Evolutionary conservation across 2,113 vertebrate species (phyloP).

Genomic region (Gymnocephalus cernua): DNA sequence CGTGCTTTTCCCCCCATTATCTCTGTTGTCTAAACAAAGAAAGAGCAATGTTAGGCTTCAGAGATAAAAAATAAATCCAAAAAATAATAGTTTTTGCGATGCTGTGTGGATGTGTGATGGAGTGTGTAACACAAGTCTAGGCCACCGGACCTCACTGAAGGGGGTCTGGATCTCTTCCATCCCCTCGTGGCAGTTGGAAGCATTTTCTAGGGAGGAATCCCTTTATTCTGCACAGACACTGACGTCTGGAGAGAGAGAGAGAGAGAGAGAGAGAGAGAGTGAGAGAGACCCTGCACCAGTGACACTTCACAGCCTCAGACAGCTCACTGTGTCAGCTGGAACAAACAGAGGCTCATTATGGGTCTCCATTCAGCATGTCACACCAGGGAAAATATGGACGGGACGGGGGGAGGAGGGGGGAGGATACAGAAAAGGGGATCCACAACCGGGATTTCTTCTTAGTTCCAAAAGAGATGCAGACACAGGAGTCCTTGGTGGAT

Average conservation of each 20-base stretch:
- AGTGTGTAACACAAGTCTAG: slow-evolving; percentile 23
- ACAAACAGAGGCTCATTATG: slow-evolving; percentile 81
- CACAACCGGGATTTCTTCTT: slow-evolving; percentile 5
- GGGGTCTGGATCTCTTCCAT: slow-evolving; percentile 51
- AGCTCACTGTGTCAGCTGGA: slow-evolving; percentile 72
- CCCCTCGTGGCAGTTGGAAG: slow-evolving; percentile 42
- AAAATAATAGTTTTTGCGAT: neutral
- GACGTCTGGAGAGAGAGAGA: slow-evolving; percentile 22
- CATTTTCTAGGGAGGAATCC: slow-evolving; percentile 51
- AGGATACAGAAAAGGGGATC: slow-evolving; percentile 25
- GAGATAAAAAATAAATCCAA: neutral
- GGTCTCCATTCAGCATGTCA: slow-evolving; percentile 60
- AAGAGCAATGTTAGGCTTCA: neutral
- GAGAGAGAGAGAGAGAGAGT: slow-evolving; percentile 18
- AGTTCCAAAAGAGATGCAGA: slow-evolving; percentile 15
- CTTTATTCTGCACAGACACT: slow-evolving; percentile 51
- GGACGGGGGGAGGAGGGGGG: slow-evolving; percentile 42
- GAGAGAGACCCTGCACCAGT: slow-evolving; percentile 36
- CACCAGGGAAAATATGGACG: slow-evolving; percentile 59
- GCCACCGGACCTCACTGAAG: slow-evolving; percentile 37
- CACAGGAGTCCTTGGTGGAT: slow-evolving; percentile 30
- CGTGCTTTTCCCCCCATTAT: neutral
- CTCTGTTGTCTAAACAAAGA: slow-evolving; percentile 13
- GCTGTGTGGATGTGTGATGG: slow-evolving; percentile 26
- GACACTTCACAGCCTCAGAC: slow-evolving; percentile 76